Evolutionary conservation across 2,888 invertebrate genomes (phyloP), one percentile per base, ranked within the genome.

Genomic region (Drosophila fungiperda): DNA sequence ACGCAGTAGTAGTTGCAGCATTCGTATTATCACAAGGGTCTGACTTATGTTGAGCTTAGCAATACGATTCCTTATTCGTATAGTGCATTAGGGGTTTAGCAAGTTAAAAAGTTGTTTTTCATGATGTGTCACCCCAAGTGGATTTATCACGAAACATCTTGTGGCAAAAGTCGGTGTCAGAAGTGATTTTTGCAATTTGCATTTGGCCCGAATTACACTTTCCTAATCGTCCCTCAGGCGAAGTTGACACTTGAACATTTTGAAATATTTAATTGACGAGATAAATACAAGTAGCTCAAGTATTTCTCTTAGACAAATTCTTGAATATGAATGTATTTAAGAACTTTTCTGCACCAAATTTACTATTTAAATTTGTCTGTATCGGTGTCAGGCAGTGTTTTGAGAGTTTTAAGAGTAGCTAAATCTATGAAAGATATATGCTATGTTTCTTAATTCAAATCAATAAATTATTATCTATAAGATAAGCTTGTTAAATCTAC

Each of bases 111-210:
- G 68, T 88, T 77, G 66, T 83, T 74, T 83, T 83, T 82, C 83
- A 88, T 88, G 75, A 83, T 88, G 83, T 85, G 83, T 70, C 84
- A 66, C 75, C 58, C 50, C 65, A 65, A 76, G 83, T 77, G 73
- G 86, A 80, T 83, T 86, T 88, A 88, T 86, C 86, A 76, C 73
- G 73, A 76, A 83, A 84, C 72, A 75, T 80, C 67, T 68, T 68
- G 67, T 63, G 82, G 74, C 73, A 54, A 65, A 68, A 76, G 70
- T 75, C 69, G 63, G 62, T 73, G 83, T 73, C 86, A 78, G 66
- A 76, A 64, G 73, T 77, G 83, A 78, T 88, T 83, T 83, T 71
- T 32, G 29, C 58, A 61, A 80, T 78, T 78, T 80, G 61, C 76
- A 80, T 78, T 78, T 64, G 59, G 45, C 58, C 68, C 64, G 55